Conservation (phyloP, 2,888 invertebrate species). For the Ennomos quercinarius region DNA sequence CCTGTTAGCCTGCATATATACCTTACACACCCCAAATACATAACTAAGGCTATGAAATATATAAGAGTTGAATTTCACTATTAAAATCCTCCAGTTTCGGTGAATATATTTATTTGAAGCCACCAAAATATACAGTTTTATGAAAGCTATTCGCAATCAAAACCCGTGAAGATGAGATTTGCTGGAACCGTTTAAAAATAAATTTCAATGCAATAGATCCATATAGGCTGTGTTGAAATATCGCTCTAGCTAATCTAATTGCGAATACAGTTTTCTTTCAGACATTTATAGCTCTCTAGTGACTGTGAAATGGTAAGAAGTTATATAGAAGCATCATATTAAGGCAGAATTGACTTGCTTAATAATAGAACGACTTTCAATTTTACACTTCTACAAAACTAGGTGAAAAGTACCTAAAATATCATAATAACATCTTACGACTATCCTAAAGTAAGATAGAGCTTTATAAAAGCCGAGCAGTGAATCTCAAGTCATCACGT, state of each 20-base stretch:
- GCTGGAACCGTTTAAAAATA: conserved; percentile 25
- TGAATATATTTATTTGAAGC: conserved; percentile 8
- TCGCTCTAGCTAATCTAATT: conserved; percentile 36
- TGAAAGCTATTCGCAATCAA: conserved; percentile 17
- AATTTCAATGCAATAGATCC: conserved; percentile 34
- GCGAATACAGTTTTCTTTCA: conserved; percentile 33
- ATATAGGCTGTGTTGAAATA: conserved; percentile 29
- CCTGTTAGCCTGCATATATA: too few relatives aligned
- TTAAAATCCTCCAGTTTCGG: conserved; percentile 5
- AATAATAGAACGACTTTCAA: too few relatives aligned
- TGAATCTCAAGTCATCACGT: conserved; percentile 30
- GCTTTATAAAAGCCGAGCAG: conserved; percentile 24
- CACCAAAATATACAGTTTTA: neutral
- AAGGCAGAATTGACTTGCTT: too few relatives aligned
- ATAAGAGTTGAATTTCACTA: neutral
- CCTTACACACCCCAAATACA: too few relatives aligned
- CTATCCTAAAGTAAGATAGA: conserved; percentile 19
- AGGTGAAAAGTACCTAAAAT: conserved; percentile 7
- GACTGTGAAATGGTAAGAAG: neutral
- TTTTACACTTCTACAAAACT: conserved; percentile 3
- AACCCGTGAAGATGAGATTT: conserved; percentile 24
- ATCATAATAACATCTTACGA: conserved; percentile 11
- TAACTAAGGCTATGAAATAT: too few relatives aligned
- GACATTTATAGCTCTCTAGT: conserved; percentile 31
- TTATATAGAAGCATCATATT: too few relatives aligned